Conservation (phyloP, 2,797 vertebrate species). For the Gephyroberyx darwinii region DNA sequence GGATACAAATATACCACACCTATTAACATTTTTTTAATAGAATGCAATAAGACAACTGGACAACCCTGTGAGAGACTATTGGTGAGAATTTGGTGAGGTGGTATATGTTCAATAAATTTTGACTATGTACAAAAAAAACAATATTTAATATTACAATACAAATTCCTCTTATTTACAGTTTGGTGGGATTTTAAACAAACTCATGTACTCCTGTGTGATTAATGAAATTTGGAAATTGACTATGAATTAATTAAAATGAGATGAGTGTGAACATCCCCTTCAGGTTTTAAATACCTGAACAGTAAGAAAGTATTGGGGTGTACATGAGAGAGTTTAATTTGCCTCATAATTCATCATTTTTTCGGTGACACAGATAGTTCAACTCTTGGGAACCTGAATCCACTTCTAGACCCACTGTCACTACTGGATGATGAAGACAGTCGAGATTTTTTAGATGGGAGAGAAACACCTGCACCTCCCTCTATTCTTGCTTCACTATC, state of each 20-base stretch:
- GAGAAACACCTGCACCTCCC: constrained; percentile 78
- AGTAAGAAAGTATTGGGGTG: constrained; percentile 36
- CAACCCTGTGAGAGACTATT: constrained; percentile 58
- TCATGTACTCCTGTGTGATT: constrained; percentile 67
- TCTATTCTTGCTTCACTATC: constrained; percentile 80
- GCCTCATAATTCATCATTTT: constrained; percentile 77
- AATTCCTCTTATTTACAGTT: constrained; percentile 87
- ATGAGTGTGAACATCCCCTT: constrained; percentile 46
- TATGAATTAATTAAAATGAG: constrained; percentile 47
- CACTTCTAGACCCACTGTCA: constrained; percentile 86
- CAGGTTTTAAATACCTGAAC: constrained; percentile 23
- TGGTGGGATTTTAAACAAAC: constrained; percentile 76
- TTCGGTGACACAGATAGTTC: constrained; percentile 87
- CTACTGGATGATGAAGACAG: constrained; percentile 89
- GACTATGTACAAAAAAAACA: constrained; percentile 84
- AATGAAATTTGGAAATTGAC: constrained; percentile 42
- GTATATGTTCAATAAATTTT: constrained; percentile 79
- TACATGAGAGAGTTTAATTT: constrained; percentile 57
- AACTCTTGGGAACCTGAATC: constrained; percentile 82
- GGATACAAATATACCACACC: constrained; percentile 79
- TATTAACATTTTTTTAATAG: constrained; percentile 63
- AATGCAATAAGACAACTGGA: constrained; percentile 63
- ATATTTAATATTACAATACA: constrained; percentile 83
- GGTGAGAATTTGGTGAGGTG: constrained; percentile 59
- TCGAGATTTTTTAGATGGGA: constrained; percentile 84